These are phyloP conservation scores for Schizothorax lantsangensis DNA, from an alignment of 2,797 vertebrate genomes.

Conservation along the genomic window DNA sequence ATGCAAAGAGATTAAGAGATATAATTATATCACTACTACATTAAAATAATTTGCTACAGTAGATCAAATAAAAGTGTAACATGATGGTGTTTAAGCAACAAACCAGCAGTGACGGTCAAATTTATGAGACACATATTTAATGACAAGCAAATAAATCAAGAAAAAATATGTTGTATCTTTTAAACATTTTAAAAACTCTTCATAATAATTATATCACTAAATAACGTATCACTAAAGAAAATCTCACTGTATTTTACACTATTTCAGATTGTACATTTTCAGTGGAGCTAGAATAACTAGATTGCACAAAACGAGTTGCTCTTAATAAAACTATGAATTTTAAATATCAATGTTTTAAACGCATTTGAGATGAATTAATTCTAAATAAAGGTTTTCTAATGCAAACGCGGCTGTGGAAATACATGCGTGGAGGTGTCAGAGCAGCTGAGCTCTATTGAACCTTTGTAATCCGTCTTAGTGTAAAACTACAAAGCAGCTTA, in stretches of 20 bases:
- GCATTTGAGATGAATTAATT: not conserved
- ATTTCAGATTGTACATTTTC: not conserved
- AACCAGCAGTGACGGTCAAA: not conserved
- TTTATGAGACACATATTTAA: not conserved
- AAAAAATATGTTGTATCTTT: not conserved
- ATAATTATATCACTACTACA: not conserved
- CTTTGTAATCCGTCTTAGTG: conserved; percentile 59
- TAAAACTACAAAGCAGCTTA: conserved; percentile 63
- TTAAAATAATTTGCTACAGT: not conserved
- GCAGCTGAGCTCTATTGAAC: conserved; percentile 48
- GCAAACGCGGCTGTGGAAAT: not conserved
- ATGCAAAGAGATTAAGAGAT: not conserved
- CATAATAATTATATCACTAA: not conserved
- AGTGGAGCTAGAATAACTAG: not conserved
- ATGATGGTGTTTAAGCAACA: not conserved
- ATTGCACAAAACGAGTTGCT: not conserved
- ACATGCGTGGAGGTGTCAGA: conserved; percentile 20
- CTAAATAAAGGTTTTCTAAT: not conserved
- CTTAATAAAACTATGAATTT: not conserved
- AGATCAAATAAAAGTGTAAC: not conserved
- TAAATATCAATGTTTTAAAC: not conserved
- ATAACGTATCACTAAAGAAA: too few relatives aligned
- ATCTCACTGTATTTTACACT: not conserved
- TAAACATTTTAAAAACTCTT: not conserved
- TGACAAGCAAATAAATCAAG: not conserved